A percentile compares a stretch with the other conserved stretches of the same genome.
Evolutionary conservation across 2,888 invertebrate species (phyloP).

Genomic region (Meteorus colon): DNA sequence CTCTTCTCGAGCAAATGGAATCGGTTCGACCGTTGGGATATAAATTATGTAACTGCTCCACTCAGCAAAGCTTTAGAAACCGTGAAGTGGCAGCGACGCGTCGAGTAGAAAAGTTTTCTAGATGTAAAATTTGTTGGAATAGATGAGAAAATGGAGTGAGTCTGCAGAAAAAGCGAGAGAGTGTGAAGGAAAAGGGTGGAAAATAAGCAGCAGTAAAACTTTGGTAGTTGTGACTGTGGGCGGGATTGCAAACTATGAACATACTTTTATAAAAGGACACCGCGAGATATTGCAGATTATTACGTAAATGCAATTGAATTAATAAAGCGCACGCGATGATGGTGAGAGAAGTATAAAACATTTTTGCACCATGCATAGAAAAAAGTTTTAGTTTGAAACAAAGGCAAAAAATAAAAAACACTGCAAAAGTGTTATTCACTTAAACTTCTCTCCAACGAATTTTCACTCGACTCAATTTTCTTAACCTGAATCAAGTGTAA

Average conservation of each 20-base stretch:
- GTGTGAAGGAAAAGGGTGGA: slow-evolving; percentile 22
- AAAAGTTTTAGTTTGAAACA: slow-evolving; percentile 37
- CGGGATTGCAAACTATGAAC: slow-evolving; percentile 27
- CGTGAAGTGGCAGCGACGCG: slow-evolving; percentile 29
- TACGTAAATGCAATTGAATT: slow-evolving; percentile 53
- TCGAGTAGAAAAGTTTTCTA: slow-evolving; percentile 45
- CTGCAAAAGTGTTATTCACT: slow-evolving; percentile 14
- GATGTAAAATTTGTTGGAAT: slow-evolving; percentile 51
- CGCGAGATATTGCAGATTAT: slow-evolving; percentile 31
- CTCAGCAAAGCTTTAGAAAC: slow-evolving; percentile 37
- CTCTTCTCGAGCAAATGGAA: slow-evolving; percentile 48
- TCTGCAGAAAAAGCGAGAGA: slow-evolving; percentile 10
- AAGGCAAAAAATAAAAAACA: slow-evolving; percentile 14
- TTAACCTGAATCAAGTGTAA: slow-evolving; percentile 30
- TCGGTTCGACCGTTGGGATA: slow-evolving; percentile 47
- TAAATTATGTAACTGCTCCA: slow-evolving; percentile 55
- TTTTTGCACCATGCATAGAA: slow-evolving; percentile 36
- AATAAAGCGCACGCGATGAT: slow-evolving; percentile 47
- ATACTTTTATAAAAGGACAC: slow-evolving; percentile 29
- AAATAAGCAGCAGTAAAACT: slow-evolving; percentile 37
- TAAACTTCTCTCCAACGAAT: slow-evolving; percentile 30
- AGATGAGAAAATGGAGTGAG: slow-evolving; percentile 5
- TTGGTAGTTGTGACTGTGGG: slow-evolving; percentile 34
- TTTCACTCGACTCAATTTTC: slow-evolving; percentile 42
- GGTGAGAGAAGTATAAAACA: slow-evolving; percentile 43